These are phyloP conservation scores for Paedocypris micromegethes DNA, from an alignment of 2,797 vertebrate genomes.

Conservation along the genomic window DNA sequence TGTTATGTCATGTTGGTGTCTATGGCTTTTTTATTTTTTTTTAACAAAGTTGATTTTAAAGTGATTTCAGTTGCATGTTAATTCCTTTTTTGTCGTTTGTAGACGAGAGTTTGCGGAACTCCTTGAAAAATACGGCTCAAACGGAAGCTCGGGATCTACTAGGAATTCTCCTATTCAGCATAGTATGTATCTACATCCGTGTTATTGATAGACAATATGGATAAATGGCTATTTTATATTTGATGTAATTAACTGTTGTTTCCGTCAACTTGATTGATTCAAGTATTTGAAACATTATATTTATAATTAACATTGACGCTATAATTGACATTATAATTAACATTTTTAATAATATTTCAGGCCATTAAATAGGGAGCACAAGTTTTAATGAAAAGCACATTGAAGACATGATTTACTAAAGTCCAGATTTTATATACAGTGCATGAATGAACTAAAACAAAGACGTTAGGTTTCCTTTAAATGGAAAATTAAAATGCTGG, in stretches of 20 bases:
- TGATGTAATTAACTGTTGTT: too few relatives aligned
- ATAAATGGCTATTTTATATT: too few relatives aligned
- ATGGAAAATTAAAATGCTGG: conserved; percentile 7
- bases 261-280: too few relatives aligned
- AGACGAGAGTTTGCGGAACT: conserved; percentile 86
- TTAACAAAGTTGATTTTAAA: neutral
- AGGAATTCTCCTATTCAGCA: conserved; percentile 79
- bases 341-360: too few relatives aligned
- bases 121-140: conserved; percentile 83
- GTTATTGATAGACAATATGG: too few relatives aligned
- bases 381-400: neutral
- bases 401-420: too few relatives aligned
- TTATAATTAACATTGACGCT: too few relatives aligned
- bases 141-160: conserved; percentile 76
- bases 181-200: conserved; percentile 15
- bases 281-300: too few relatives aligned
- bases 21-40: conserved; percentile 8
- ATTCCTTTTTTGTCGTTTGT: conserved; percentile 20
- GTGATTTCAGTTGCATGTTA: neutral
- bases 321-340: too few relatives aligned
- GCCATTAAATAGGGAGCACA: neutral
- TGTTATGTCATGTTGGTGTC: conserved; percentile 34
- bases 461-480: too few relatives aligned
- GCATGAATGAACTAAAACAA: too few relatives aligned
- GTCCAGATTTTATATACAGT: too few relatives aligned